Evolutionary conservation across 2,888 invertebrate genomes (phyloP).

Genomic region (Gymnocheta viridis): DNA sequence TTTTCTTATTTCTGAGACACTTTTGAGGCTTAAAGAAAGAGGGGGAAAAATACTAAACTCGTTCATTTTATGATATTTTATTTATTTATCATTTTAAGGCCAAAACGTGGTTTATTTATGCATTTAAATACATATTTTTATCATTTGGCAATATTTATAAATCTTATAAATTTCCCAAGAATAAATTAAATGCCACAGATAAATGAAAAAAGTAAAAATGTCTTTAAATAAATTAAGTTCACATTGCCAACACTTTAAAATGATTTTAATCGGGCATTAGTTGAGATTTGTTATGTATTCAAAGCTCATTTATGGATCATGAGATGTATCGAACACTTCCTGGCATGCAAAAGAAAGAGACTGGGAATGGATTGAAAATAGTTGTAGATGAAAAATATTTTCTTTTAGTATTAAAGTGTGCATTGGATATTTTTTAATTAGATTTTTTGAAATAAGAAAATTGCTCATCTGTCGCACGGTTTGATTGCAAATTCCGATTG

Average conservation of each 20-base stretch:
- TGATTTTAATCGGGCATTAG: not conserved
- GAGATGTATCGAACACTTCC: not conserved
- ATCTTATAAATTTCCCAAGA: not conserved
- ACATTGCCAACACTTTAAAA: not conserved
- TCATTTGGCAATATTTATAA: not conserved
- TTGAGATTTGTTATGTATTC: not conserved
- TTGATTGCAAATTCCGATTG: too few relatives aligned
- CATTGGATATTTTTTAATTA: too few relatives aligned
- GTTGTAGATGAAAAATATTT: too few relatives aligned
- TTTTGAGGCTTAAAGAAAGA: not conserved
- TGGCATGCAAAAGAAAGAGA: not conserved
- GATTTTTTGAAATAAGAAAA: too few relatives aligned
- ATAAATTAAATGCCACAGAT: not conserved
- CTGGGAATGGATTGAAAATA: not conserved
- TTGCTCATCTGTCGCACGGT: too few relatives aligned
- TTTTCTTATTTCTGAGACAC: not conserved
- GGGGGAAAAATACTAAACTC: not conserved
- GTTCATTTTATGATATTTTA: constrained; percentile 24
- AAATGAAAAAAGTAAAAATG: not conserved
- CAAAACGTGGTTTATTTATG: constrained; percentile 7
- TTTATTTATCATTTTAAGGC: constrained; percentile 1
- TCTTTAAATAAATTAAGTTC: not conserved
- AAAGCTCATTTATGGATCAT: not conserved
- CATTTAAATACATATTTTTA: not conserved
- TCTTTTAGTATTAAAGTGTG: too few relatives aligned